Evolutionary conservation across 2,888 invertebrate genomes (phyloP).

Genomic region (Agrochola lota): DNA sequence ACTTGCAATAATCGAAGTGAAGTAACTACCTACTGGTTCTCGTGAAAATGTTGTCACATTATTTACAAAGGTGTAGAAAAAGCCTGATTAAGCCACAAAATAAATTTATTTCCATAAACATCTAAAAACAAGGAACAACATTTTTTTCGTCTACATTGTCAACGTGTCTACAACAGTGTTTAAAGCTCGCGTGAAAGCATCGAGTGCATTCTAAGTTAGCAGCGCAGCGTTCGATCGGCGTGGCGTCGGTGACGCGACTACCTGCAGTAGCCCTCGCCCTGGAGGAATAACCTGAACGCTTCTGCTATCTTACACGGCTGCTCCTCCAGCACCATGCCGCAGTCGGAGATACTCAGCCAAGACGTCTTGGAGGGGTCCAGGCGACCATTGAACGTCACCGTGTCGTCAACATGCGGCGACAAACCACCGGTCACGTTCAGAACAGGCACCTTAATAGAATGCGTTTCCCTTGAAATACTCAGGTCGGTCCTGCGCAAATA

Average conservation of each 20-base stretch:
- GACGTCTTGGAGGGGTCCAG: conserved; percentile 98
- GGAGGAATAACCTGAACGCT: conserved; percentile 98
- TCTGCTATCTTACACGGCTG: conserved; percentile 99
- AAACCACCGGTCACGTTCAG: conserved; percentile 98
- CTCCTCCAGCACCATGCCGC: conserved; percentile 99
- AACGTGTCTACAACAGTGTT: conserved; percentile 87
- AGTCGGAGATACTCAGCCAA: conserved; percentile 99
- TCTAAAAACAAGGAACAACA: conserved; percentile 87
- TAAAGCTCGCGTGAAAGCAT: conserved; percentile 90
- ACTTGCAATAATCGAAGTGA: neutral
- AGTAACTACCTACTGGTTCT: neutral
- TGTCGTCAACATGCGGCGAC: conserved; percentile 99
- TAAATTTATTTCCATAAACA: conserved; percentile 88
- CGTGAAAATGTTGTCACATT: conserved; percentile 2
- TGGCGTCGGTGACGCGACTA: conserved; percentile 77
- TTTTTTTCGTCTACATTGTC: conserved; percentile 83
- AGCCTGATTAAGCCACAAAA: conserved; percentile 83
- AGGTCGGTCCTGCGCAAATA: conserved; percentile 98
- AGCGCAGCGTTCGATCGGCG: conserved; percentile 77
- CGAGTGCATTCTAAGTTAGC: conserved; percentile 85
- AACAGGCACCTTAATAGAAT: conserved; percentile 95
- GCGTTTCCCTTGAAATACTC: conserved; percentile 92
- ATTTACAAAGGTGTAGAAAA: conserved; percentile 66
- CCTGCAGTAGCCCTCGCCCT: conserved; percentile 99
- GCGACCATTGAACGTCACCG: conserved; percentile 98